phyloP scores from a whole-genome alignment of 1,140 invertebrate genomes.

The Trichonephila inaurata region DNA sequence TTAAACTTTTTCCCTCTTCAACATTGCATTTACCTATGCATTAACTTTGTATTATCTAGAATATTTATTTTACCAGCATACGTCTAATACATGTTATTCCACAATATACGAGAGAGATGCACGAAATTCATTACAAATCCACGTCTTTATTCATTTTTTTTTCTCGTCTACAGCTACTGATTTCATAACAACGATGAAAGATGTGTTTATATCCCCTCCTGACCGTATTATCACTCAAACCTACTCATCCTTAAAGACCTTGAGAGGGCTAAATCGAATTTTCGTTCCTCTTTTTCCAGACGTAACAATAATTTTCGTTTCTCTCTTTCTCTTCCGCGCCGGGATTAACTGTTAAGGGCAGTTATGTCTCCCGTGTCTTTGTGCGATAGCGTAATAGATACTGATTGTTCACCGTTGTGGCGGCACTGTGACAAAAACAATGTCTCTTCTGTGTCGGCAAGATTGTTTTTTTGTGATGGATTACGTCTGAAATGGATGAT shows the following conservation, averaged over 20 bases:
- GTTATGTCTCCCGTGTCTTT: not conserved
- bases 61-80: too few species aligned
- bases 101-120: too few species aligned
- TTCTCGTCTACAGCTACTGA: not conserved
- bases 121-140: not conserved
- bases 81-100: too few species aligned
- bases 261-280: not conserved
- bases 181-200: not conserved
- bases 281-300: not conserved
- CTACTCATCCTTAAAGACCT: not conserved
- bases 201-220: not conserved
- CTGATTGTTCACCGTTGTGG: not conserved
- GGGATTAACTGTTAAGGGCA: not conserved
- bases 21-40: too few species aligned
- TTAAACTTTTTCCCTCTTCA: too few species aligned
- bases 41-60: too few species aligned
- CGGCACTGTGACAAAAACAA: constrained; percentile 2
- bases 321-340: not conserved
- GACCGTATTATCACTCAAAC: constrained; percentile 4
- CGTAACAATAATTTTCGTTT: not conserved
- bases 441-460: not conserved
- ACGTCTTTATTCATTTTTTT: not conserved
- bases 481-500: not conserved
- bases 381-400: constrained; percentile 1
- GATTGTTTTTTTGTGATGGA: not conserved